These are phyloP conservation scores for Sinella curviseta DNA, from an alignment of 1,140 invertebrate genomes.

Conservation along the genomic window DNA sequence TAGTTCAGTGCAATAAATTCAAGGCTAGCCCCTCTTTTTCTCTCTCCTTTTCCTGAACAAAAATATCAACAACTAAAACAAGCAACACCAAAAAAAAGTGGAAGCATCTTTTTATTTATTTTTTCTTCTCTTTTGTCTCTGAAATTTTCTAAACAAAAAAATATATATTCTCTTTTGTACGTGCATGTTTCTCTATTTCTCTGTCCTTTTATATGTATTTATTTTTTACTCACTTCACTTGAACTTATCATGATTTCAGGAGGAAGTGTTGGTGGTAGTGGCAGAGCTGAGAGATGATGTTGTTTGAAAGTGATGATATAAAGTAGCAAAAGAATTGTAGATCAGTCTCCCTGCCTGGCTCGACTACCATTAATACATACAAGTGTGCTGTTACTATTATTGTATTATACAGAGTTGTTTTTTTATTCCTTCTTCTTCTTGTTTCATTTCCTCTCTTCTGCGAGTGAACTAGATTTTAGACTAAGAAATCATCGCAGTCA, in stretches of 20 bases:
- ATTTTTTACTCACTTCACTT: too few species aligned
- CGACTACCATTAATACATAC: not conserved
- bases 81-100: too few species aligned
- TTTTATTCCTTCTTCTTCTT: not conserved
- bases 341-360: not conserved
- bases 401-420: not conserved
- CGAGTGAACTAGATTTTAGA: not conserved
- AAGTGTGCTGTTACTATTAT: not conserved
- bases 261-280: not conserved
- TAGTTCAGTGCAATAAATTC: constrained; percentile 14
- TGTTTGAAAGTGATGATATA: not conserved
- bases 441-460: not conserved
- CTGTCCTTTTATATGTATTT: too few species aligned
- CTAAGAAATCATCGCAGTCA: not conserved
- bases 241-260: not conserved
- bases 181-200: too few species aligned
- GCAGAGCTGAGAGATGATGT: not conserved
- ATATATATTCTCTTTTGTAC: too few species aligned
- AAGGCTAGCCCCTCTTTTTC: not conserved
- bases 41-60: too few species aligned
- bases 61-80: too few species aligned
- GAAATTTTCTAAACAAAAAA: too few species aligned
- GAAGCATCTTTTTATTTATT: too few species aligned
- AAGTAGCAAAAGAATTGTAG: not conserved
- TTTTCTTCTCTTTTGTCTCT: too few species aligned